These are phyloP conservation scores for Gallinago paraguaiae DNA, from an alignment of 2,113 vertebrate genomes.

Conservation along the genomic window DNA sequence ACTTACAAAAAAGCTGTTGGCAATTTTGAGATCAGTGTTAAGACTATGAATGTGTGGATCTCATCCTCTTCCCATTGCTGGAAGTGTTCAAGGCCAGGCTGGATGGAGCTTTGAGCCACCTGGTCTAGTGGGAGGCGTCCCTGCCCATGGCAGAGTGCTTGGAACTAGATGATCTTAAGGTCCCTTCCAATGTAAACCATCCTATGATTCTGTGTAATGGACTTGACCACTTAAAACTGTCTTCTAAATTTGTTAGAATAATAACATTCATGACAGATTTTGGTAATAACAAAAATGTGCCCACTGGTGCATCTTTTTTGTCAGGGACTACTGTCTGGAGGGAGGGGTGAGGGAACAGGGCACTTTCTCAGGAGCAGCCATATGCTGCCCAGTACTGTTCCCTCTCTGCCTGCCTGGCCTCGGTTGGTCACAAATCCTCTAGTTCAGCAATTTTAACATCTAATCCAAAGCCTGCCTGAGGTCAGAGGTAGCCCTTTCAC, in stretches of 20 bases:
- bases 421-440: not conserved
- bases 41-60: fast-evolving
- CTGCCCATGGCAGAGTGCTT: not conserved
- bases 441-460: not conserved
- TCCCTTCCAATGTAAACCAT: not conserved
- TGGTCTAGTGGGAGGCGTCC: not conserved
- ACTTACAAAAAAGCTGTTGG: not conserved
- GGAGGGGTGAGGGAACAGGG: not conserved
- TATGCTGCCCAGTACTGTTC: not conserved
- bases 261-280: not conserved
- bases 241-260: not conserved
- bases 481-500: not conserved
- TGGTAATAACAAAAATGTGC: not conserved
- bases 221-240: not conserved
- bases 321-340: not conserved
- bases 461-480: not conserved
- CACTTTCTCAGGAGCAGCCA: not conserved
- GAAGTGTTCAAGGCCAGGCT: not conserved
- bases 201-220: not conserved
- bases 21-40: not conserved
- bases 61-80: not conserved
- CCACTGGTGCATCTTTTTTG: not conserved
- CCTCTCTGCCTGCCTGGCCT: not conserved
- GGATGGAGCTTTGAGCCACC: not conserved
- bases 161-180: not conserved